Conservation (phyloP, 2,113 vertebrate species). For the Oncorhynchus mykiss region DNA sequence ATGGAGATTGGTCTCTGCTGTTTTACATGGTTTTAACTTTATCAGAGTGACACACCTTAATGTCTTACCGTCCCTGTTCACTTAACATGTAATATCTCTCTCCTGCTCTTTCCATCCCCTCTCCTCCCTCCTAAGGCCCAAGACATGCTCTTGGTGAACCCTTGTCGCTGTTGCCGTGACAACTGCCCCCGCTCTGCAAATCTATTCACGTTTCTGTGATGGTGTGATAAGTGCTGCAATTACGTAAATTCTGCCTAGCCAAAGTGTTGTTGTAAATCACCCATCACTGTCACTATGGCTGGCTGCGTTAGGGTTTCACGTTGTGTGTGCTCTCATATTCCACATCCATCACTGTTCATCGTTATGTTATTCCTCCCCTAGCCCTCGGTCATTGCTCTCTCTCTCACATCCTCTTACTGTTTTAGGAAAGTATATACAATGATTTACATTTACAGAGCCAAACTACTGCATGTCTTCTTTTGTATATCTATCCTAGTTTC, state of each 20-base stretch:
- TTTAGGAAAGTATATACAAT: background rate
- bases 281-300: constrained; percentile 32
- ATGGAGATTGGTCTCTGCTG: no score
- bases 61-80: constrained; percentile 16
- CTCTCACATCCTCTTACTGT: background rate
- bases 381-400: constrained; percentile 21
- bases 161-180: constrained; percentile 70
- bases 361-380: background rate
- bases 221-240: constrained; percentile 75
- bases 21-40: no score
- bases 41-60: no score
- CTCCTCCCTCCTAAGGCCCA: constrained; percentile 48
- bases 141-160: constrained; percentile 62
- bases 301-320: constrained; percentile 7
- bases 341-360: constrained; percentile 7
- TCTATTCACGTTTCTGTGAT: constrained; percentile 60
- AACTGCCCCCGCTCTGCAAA: constrained; percentile 55
- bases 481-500: no score
- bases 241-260: constrained; percentile 71
- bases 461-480: no score
- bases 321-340: background rate
- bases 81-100: constrained; percentile 4
- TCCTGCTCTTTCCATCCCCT: background rate
- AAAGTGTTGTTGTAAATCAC: constrained; percentile 64
- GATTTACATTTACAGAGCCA: no score